Conservation (phyloP, 2,113 vertebrate genomes). For the Oncorhynchus keta region DNA sequence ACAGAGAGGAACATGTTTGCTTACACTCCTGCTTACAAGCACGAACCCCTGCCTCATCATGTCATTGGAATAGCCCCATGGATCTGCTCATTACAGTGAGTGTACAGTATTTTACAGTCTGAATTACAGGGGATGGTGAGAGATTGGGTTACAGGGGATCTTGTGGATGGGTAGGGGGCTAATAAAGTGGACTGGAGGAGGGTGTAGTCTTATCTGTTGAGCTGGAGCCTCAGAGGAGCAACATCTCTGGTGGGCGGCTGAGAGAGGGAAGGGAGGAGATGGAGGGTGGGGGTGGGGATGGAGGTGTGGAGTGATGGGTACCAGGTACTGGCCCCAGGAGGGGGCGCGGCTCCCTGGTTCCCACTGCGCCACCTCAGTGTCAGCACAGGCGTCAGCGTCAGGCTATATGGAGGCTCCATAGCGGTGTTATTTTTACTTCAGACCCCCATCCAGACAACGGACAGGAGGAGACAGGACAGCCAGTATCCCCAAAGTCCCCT, state of each 20-base stretch:
- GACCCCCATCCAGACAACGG: not conserved
- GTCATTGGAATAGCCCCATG: too few species aligned
- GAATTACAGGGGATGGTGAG: too few species aligned
- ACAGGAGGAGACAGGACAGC: too few species aligned
- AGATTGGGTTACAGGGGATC: too few species aligned
- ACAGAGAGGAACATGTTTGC: not conserved
- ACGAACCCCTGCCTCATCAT: not conserved
- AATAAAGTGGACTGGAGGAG: too few species aligned
- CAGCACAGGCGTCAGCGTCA: conserved; percentile 21
- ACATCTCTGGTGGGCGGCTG: not conserved
- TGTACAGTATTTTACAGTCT: too few species aligned
- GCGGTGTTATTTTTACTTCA: conserved; percentile 47
- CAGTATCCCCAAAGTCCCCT: not conserved
- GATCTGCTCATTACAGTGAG: too few species aligned
- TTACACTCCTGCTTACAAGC: not conserved
- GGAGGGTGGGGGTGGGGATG: not conserved
- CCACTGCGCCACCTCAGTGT: conserved; percentile 52
- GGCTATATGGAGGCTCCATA: conserved; percentile 55
- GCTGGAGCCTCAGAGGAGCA: not conserved
- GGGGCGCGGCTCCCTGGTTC: conserved; percentile 36
- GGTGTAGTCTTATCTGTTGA: not conserved
- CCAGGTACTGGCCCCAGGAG: conserved; percentile 57
- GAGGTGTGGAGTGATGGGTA: conserved; percentile 70
- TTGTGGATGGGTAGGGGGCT: too few species aligned
- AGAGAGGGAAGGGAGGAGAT: not conserved